Conservation (phyloP, 2,113 vertebrate genomes). For the Sinosuthora webbiana region DNA sequence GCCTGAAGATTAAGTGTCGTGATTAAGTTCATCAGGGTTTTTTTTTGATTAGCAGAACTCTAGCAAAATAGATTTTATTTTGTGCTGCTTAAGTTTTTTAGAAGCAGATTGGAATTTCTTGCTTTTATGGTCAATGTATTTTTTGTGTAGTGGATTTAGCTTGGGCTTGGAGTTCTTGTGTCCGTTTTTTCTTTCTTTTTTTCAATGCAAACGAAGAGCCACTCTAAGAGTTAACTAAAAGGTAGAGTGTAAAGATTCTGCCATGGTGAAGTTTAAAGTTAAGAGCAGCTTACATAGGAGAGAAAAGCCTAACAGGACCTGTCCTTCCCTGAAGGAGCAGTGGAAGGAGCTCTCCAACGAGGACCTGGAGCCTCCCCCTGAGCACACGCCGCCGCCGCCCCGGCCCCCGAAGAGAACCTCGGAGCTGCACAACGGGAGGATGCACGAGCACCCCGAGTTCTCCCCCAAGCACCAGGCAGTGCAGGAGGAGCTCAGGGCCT, state of each 20-base stretch:
- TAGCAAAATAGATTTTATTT: not conserved
- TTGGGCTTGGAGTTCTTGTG: not conserved
- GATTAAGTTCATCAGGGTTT: not conserved
- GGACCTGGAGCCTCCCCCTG: slow-evolving; percentile 87
- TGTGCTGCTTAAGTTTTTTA: not conserved
- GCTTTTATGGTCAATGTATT: not conserved
- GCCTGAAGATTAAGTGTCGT: not conserved
- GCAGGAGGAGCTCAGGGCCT: slow-evolving; percentile 29
- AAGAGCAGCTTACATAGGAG: not conserved
- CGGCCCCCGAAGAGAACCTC: slow-evolving; percentile 79
- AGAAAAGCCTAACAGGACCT: not conserved
- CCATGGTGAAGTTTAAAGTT: not conserved
- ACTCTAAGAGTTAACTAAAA: not conserved
- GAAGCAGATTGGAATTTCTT: not conserved
- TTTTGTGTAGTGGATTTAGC: not conserved
- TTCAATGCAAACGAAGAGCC: not conserved
- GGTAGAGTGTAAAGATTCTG: not conserved
- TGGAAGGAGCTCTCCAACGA: slow-evolving; percentile 96
- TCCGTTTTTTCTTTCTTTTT: not conserved
- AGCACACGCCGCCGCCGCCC: slow-evolving; percentile 86
- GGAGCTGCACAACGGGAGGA: slow-evolving; percentile 79
- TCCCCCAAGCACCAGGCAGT: slow-evolving; percentile 40
- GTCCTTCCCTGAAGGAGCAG: slow-evolving; percentile 79
- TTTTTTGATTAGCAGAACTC: not conserved
- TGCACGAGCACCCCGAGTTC: slow-evolving; percentile 63